Evolutionary conservation across 1,140 invertebrate species (phyloP).

Genomic region (Mya arenaria): DNA sequence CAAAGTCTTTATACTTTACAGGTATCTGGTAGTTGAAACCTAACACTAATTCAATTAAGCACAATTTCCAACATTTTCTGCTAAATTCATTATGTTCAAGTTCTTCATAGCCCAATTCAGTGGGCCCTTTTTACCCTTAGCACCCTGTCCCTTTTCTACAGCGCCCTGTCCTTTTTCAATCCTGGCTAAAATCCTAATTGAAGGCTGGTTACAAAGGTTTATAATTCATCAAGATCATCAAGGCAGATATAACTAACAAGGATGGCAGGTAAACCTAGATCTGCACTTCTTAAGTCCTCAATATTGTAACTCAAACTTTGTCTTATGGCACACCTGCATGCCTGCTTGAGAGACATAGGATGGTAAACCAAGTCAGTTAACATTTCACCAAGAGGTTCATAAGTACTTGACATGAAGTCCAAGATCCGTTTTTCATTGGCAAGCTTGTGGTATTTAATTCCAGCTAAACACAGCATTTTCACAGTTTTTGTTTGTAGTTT

Average conservation of each 20-base stretch:
- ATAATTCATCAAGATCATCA: conserved; percentile 31
- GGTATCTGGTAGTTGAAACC: too few species aligned
- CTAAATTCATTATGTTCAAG: too few species aligned
- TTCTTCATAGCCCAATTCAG: too few species aligned
- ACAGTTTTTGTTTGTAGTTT: conserved; percentile 1
- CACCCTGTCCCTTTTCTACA: too few species aligned
- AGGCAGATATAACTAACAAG: conserved; percentile 11
- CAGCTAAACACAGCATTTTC: conserved; percentile 39
- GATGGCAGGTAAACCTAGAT: background rate
- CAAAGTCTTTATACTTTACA: too few species aligned
- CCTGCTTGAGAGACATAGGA: conserved; percentile 20
- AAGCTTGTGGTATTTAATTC: conserved; percentile 30
- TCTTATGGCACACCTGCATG: conserved; percentile 19
- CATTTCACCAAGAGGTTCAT: background rate
- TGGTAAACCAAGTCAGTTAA: conserved; percentile 7
- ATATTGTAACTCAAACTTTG: background rate
- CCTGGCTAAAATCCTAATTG: too few species aligned
- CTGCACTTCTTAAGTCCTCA: background rate
- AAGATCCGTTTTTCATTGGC: conserved; percentile 12
- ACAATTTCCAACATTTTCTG: too few species aligned
- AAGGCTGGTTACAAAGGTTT: too few species aligned
- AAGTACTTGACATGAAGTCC: background rate
- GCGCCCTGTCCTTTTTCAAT: too few species aligned
- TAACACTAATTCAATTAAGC: too few species aligned
- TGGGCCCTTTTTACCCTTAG: too few species aligned